Conservation (phyloP, 1,140 invertebrate genomes). For the Drosophila kikkawai region DNA sequence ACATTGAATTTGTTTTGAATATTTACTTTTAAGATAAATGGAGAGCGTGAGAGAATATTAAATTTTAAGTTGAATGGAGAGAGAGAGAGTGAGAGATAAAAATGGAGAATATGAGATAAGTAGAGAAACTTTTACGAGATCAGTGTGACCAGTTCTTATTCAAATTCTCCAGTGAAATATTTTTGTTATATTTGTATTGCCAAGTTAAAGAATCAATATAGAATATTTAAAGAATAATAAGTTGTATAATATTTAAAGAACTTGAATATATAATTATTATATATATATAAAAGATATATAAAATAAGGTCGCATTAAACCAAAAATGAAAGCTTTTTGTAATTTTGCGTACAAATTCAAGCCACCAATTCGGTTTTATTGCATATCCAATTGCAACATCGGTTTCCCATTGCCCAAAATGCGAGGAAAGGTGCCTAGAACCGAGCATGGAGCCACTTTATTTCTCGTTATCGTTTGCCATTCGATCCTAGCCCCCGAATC, state of each 20-base stretch:
- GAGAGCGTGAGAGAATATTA: too few relatives aligned
- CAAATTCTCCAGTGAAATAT: too few relatives aligned
- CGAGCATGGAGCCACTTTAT: slow-evolving; percentile 27
- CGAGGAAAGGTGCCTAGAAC: background rate
- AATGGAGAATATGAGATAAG: background rate
- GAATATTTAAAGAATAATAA: background rate
- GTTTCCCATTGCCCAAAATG: background rate
- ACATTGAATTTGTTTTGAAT: too few relatives aligned
- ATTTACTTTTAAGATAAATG: background rate
- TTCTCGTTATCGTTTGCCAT: slow-evolving; percentile 33
- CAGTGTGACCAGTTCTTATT: too few relatives aligned
- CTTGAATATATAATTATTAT: background rate
- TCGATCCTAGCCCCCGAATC: slow-evolving; percentile 9
- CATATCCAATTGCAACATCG: slow-evolving; percentile 15
- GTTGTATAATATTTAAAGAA: background rate
- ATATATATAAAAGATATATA: too few relatives aligned
- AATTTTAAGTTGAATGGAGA: too few relatives aligned
- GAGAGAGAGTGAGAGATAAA: too few relatives aligned
- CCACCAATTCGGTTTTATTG: slow-evolving; percentile 8
- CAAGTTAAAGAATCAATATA: background rate
- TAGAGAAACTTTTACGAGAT: background rate
- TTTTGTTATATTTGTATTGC: background rate
- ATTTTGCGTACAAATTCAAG: background rate
- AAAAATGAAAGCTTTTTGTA: too few relatives aligned
- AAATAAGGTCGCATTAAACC: too few relatives aligned